These are phyloP conservation scores for Blastobasis lacticolella DNA, from an alignment of 2,888 invertebrate species.

Conservation along the genomic window DNA sequence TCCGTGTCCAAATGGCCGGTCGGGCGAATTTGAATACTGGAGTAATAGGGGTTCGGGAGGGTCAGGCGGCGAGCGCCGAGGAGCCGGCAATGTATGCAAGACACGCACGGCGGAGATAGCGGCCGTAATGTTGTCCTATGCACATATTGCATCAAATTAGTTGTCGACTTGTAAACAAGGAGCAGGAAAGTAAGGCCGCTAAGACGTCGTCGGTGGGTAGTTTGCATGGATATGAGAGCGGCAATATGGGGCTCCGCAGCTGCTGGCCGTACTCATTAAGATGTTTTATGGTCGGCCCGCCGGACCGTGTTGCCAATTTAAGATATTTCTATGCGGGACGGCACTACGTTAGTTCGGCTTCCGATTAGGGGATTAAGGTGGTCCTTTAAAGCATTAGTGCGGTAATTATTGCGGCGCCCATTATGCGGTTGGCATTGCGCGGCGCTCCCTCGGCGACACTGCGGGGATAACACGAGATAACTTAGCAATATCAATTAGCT, in stretches of 20 bases:
- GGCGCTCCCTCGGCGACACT: constrained; percentile 25
- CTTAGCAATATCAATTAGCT: no score
- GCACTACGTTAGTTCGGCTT: constrained; percentile 70
- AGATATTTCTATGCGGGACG: constrained; percentile 74
- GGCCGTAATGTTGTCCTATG: constrained; percentile 71
- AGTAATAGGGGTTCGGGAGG: constrained; percentile 59
- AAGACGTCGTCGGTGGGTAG: constrained; percentile 67
- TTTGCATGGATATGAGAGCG: constrained; percentile 75
- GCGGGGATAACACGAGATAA: no score
- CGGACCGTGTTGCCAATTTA: constrained; percentile 73
- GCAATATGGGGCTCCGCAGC: constrained; percentile 71
- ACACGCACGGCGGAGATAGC: constrained; percentile 70
- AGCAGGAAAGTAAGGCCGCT: constrained; percentile 66
- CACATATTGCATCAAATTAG: constrained; percentile 76
- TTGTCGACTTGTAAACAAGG: constrained; percentile 72
- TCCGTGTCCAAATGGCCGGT: constrained; percentile 74
- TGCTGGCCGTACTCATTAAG: constrained; percentile 74
- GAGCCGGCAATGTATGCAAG: constrained; percentile 69
- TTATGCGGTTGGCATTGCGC: constrained; percentile 60
- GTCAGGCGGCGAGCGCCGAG: constrained; percentile 41
- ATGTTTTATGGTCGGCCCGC: constrained; percentile 73
- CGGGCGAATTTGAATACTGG: constrained; percentile 68
- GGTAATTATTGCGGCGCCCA: constrained; percentile 64
- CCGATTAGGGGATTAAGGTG: constrained; percentile 72
- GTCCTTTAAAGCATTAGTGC: constrained; percentile 67